phyloP scores from a whole-genome alignment of 2,888 invertebrate species.

The Lutraria lutraria region DNA sequence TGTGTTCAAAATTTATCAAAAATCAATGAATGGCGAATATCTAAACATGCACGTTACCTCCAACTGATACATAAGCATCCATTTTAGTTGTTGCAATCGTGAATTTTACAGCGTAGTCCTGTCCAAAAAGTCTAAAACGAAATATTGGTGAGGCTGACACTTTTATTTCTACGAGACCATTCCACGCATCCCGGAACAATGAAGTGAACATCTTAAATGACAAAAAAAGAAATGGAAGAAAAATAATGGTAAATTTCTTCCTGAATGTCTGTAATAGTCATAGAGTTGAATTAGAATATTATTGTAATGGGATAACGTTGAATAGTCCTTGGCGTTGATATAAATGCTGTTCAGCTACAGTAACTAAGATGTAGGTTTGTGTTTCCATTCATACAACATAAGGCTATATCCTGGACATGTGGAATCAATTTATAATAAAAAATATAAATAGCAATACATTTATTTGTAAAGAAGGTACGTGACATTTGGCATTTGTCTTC shows the following conservation, averaged over 20 bases:
- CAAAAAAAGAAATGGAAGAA: not conserved
- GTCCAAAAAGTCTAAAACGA: conserved; percentile 41
- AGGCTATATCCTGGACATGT: too few species aligned
- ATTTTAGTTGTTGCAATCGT: not conserved
- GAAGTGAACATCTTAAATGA: conserved; percentile 50
- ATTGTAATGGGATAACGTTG: too few species aligned
- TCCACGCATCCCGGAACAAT: conserved; percentile 57
- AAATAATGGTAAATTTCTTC: too few species aligned
- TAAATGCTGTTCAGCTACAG: too few species aligned
- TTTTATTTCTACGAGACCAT: not conserved
- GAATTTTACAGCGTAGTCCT: conserved; percentile 30
- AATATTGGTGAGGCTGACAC: conserved; percentile 29
- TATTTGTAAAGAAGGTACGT: too few species aligned
- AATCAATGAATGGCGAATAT: not conserved
- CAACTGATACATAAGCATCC: conserved; percentile 5
- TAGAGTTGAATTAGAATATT: not conserved
- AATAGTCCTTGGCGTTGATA: too few species aligned
- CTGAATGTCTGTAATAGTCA: not conserved
- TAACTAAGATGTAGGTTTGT: too few species aligned
- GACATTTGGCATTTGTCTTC: too few species aligned
- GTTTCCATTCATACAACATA: too few species aligned
- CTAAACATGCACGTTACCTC: not conserved
- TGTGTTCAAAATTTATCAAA: not conserved
- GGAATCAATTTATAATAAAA: too few species aligned
- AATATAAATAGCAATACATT: too few species aligned